A percentile compares a stretch with the other conserved stretches of the same genome.
These are phyloP conservation scores for Hemicordylus capensis DNA, from an alignment of 2,113 vertebrate species.

Conservation along the genomic window DNA sequence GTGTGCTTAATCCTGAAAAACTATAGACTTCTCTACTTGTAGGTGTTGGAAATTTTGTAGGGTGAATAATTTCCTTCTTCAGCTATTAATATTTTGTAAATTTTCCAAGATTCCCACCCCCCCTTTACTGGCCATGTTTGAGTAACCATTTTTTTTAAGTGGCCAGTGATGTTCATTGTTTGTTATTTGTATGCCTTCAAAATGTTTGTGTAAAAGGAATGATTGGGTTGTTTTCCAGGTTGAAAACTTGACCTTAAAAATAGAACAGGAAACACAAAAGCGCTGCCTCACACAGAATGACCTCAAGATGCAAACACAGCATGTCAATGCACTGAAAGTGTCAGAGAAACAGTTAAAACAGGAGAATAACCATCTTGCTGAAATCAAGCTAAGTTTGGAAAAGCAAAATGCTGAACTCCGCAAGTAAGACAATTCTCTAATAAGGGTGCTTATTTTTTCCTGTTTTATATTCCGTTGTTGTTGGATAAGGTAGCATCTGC, in stretches of 20 bases:
- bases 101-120: background rate
- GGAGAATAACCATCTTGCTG: slow-evolving; percentile 94
- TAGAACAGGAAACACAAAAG: slow-evolving; percentile 97
- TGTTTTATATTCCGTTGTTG: background rate
- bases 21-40: background rate
- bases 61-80: background rate
- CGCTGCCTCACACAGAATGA: slow-evolving; percentile 94
- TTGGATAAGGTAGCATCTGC: background rate
- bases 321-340: slow-evolving; percentile 89
- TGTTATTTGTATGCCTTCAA: background rate
- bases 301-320: slow-evolving; percentile 94
- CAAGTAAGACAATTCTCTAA: slow-evolving; percentile 80
- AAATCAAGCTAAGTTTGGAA: slow-evolving; percentile 93
- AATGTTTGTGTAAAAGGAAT: slow-evolving; percentile 38
- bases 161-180: background rate
- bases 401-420: slow-evolving; percentile 96
- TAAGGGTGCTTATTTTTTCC: background rate
- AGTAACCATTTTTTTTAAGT: background rate
- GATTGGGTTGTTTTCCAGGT: slow-evolving; percentile 81
- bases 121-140: background rate
- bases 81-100: background rate
- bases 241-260: slow-evolving; percentile 94
- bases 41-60: background rate
- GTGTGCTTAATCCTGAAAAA: no score
- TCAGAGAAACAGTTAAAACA: slow-evolving; percentile 98